Evolutionary conservation across 1,140 invertebrate genomes (phyloP).

Genomic region (Papilio dardanus): DNA sequence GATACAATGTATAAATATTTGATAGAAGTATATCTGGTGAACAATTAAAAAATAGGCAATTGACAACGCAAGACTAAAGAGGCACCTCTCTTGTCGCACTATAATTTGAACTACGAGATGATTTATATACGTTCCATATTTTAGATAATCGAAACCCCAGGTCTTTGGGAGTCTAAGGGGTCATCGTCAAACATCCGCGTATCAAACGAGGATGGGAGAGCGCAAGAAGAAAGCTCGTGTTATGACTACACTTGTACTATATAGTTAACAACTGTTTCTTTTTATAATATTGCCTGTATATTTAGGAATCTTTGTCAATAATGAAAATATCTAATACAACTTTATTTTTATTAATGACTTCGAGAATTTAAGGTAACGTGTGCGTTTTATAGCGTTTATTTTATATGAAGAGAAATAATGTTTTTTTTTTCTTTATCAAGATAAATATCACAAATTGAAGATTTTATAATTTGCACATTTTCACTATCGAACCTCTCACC

Average conservation of each 20-base stretch:
- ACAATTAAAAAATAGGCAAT: no score
- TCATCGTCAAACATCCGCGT: slow-evolving; percentile 69
- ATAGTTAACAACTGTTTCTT: slow-evolving; percentile 42
- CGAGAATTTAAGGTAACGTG: not conserved
- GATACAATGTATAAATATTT: no score
- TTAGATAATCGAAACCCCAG: slow-evolving; percentile 78
- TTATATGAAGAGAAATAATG: no score
- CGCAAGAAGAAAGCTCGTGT: slow-evolving; percentile 60
- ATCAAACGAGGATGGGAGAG: slow-evolving; percentile 53
- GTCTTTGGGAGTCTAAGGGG: slow-evolving; percentile 67
- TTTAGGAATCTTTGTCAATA: slow-evolving; percentile 24
- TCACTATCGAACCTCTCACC: no score
- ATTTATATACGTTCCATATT: slow-evolving; percentile 31
- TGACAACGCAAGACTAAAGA: not conserved
- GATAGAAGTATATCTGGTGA: no score
- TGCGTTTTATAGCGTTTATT: not conserved
- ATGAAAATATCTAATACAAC: not conserved
- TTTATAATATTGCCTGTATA: slow-evolving; percentile 10
- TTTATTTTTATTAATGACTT: not conserved
- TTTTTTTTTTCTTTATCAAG: no score
- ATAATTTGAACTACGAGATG: not conserved
- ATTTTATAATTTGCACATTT: no score
- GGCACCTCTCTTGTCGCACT: not conserved
- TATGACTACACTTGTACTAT: slow-evolving; percentile 70
- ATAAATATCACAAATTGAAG: no score